Evolutionary conservation across 2,113 vertebrate genomes (phyloP).

Genomic region (Nestor notabilis): DNA sequence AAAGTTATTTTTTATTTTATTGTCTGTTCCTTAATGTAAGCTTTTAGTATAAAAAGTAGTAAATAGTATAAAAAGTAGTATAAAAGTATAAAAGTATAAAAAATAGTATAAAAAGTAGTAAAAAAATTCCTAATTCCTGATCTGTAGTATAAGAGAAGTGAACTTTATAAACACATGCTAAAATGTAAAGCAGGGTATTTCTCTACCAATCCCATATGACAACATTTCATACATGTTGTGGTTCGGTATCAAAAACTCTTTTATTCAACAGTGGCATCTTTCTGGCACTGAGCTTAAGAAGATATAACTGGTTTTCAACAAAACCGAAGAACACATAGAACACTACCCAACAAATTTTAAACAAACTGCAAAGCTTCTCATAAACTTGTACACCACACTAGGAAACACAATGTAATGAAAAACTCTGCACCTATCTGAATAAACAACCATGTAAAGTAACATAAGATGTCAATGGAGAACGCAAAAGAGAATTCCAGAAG

Average conservation of each 20-base stretch:
- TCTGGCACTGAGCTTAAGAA: neutral
- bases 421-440: neutral
- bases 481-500: neutral
- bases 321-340: neutral
- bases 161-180: neutral
- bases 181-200: neutral
- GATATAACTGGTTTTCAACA: neutral
- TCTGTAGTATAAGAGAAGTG: neutral
- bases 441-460: neutral
- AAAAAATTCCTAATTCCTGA: neutral
- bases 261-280: neutral
- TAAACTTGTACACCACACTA: neutral
- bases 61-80: neutral
- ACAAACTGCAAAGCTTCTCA: neutral
- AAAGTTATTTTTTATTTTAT: neutral
- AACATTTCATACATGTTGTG: neutral
- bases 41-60: neutral
- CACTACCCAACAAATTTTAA: neutral
- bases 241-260: neutral
- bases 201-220: neutral
- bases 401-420: neutral
- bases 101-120: neutral
- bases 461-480: neutral
- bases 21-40: neutral
- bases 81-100: too few species aligned